phyloP scores from a whole-genome alignment of 1,140 invertebrate species.

The Pristionchus pacificus region DNA sequence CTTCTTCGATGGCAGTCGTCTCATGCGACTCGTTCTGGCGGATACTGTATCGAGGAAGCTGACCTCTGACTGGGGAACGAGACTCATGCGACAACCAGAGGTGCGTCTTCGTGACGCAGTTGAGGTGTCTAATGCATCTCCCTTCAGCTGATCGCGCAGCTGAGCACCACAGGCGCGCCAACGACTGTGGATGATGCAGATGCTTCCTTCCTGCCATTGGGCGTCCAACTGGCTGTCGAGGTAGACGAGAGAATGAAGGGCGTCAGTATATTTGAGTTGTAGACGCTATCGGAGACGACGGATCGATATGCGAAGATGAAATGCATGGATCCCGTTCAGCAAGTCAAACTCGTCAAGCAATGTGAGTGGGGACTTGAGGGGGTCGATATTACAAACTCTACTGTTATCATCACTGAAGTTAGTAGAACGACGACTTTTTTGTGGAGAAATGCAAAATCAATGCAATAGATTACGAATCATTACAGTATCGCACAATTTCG shows the following conservation, averaged over 20 bases:
- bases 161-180: background rate
- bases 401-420: too few species aligned
- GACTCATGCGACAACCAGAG: too few species aligned
- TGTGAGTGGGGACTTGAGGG: too few species aligned
- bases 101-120: too few species aligned
- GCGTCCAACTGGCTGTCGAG: background rate
- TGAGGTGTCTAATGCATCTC: background rate
- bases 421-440: too few species aligned
- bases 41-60: conserved; percentile 40
- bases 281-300: background rate
- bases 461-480: too few species aligned
- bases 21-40: conserved; percentile 40
- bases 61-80: conserved; percentile 26
- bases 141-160: background rate
- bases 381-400: too few species aligned
- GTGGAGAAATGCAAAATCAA: too few species aligned
- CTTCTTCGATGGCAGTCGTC: conserved; percentile 36
- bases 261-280: conserved; percentile 11
- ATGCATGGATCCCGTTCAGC: too few species aligned
- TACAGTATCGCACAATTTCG: too few species aligned
- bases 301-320: background rate
- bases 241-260: background rate
- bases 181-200: background rate
- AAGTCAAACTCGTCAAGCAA: too few species aligned
- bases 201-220: background rate